Evolutionary conservation across 2,888 invertebrate genomes (phyloP).

Genomic region (Tillus elongatus): DNA sequence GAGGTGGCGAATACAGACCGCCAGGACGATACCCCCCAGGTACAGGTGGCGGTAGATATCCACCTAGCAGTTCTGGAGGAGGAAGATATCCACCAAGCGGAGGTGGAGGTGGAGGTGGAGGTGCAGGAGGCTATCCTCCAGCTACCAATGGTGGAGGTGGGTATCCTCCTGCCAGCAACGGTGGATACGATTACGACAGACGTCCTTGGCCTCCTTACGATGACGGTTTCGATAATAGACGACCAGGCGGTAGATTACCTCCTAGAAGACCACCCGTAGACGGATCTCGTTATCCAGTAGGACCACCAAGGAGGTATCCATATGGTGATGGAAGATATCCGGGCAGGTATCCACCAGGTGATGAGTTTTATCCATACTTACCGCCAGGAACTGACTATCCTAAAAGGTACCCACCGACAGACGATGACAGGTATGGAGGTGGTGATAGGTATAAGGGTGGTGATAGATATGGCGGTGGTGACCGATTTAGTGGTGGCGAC

Average conservation of each 20-base stretch:
- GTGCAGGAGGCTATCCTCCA: conserved; percentile 24
- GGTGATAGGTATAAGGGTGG: conserved; percentile 19
- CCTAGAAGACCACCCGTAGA: conserved; percentile 16
- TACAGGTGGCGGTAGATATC: conserved; percentile 26
- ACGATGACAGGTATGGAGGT: conserved; percentile 16
- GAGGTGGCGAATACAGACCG: conserved; percentile 22
- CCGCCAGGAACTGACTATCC: conserved; percentile 17
- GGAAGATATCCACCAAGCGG: conserved; percentile 14
- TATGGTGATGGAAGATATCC: conserved; percentile 24
- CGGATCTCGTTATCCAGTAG: conserved; percentile 16
- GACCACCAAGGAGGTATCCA: conserved; percentile 17
- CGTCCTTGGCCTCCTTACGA: conserved; percentile 11
- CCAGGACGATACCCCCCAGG: conserved; percentile 17
- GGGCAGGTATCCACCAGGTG: conserved; percentile 31
- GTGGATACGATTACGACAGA: conserved; percentile 8
- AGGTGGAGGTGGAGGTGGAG: conserved; percentile 15
- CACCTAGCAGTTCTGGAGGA: conserved; percentile 23
- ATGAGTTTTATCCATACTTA: conserved; percentile 23
- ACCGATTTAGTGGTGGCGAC: conserved; percentile 23
- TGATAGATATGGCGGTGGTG: conserved; percentile 18
- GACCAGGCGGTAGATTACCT: conserved; percentile 19
- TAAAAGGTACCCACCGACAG: conserved; percentile 17
- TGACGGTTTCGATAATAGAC: conserved; percentile 9
- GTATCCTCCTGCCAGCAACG: conserved; percentile 22
- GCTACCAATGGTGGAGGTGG: conserved; percentile 21